Evolutionary conservation across 2,113 vertebrate genomes (phyloP).

Genomic region (Greenwoodochromis staneri): DNA sequence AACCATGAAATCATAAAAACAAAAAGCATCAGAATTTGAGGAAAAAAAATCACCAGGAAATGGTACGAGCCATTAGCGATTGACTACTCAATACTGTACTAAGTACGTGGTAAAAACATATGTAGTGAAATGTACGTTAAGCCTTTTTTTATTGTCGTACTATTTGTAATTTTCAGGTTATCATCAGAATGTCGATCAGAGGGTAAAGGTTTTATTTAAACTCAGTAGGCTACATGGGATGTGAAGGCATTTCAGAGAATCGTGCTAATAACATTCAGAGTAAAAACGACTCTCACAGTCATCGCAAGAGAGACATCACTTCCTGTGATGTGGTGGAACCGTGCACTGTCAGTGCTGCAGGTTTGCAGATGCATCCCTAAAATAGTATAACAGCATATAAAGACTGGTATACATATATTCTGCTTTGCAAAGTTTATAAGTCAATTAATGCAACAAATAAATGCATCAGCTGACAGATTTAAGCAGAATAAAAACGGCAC

Average conservation of each 20-base stretch:
- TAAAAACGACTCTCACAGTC: not conserved
- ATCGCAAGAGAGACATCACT: not conserved
- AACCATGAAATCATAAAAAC: not conserved
- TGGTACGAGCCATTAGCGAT: not conserved
- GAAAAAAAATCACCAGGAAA: not conserved
- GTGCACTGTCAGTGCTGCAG: not conserved
- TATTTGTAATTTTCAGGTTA: not conserved
- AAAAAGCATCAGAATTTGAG: not conserved
- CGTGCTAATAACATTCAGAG: not conserved
- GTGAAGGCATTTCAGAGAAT: not conserved
- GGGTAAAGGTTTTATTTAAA: not conserved
- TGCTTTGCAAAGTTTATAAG: not conserved
- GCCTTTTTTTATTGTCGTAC: not conserved
- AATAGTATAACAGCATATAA: not conserved
- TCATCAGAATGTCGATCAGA: not conserved
- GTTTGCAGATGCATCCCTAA: conserved; percentile 5
- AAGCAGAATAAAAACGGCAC: not conserved
- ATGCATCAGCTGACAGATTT: not conserved
- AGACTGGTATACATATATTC: accelerated
- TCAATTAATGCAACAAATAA: not conserved
- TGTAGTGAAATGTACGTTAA: not conserved
- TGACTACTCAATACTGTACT: not conserved
- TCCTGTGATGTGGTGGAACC: not conserved
- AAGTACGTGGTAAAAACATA: not conserved
- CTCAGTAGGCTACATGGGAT: accelerated